These are phyloP conservation scores for Hemichromis elongatus DNA, from an alignment of 2,113 vertebrate genomes.

Conservation along the genomic window DNA sequence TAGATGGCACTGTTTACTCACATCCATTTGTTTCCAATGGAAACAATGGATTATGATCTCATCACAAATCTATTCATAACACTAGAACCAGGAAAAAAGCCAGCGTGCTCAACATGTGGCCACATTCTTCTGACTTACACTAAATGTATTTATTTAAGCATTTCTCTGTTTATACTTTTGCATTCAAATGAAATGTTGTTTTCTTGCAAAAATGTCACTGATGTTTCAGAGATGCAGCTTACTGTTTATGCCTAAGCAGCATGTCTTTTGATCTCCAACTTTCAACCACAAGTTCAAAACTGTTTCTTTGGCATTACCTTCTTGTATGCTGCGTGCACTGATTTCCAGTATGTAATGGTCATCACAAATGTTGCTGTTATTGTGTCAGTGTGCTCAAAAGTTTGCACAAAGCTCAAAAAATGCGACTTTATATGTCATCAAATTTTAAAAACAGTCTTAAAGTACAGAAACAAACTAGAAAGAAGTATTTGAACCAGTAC, in stretches of 20 bases:
- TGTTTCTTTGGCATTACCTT: not conserved
- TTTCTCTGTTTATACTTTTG: not conserved
- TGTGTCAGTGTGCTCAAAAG: not conserved
- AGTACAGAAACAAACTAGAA: not conserved
- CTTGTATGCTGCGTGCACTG: not conserved
- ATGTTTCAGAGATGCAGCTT: not conserved
- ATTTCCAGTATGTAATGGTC: not conserved
- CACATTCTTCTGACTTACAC: not conserved
- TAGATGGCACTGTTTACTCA: not conserved
- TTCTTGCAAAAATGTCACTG: not conserved
- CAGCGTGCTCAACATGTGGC: not conserved
- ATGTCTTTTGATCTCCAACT: not conserved
- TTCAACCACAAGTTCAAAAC: not conserved
- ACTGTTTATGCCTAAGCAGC: not conserved
- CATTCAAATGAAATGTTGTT: not conserved
- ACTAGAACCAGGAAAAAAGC: not conserved
- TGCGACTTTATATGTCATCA: not conserved
- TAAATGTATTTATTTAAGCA: not conserved
- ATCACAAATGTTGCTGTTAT: not conserved
- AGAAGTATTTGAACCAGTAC: not conserved
- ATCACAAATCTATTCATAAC: not conserved
- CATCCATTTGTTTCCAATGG: not conserved
- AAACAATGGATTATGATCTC: not conserved
- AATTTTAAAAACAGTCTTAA: not conserved
- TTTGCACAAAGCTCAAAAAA: not conserved